Percentiles rank a stretch among this genome's conserved stretches.
Evolutionary conservation across 1,140 invertebrate species (phyloP).

Genomic region (Bilobella aurantiaca): DNA sequence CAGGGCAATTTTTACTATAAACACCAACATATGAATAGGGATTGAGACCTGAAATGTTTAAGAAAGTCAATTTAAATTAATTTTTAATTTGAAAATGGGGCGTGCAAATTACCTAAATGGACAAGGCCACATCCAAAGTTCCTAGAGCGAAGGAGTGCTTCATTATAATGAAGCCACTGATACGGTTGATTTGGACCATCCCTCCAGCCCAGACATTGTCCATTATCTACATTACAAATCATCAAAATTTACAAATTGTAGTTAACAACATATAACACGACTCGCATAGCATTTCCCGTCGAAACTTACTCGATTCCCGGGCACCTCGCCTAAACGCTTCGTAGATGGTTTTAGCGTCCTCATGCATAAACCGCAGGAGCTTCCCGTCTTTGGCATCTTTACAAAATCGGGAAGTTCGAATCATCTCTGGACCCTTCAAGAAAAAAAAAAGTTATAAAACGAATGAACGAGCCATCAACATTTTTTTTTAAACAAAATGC

Average conservation of each 20-base stretch:
- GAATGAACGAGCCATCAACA: too few species aligned
- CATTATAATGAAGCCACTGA: constrained; percentile 88
- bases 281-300: background rate
- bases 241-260: too few species aligned
- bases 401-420: constrained; percentile 80
- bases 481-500: too few species aligned
- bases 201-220: constrained; percentile 81
- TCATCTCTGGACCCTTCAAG: constrained; percentile 70
- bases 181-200: constrained; percentile 70
- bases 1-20: constrained; percentile 87
- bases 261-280: background rate
- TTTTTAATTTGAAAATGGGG: background rate
- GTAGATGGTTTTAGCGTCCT: constrained; percentile 80
- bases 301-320: constrained; percentile 72
- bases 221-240: constrained; percentile 59
- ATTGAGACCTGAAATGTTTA: constrained; percentile 17
- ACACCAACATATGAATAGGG: constrained; percentile 78
- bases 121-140: constrained; percentile 86
- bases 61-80: background rate
- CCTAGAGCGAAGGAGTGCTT: constrained; percentile 74
- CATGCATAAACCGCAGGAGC: constrained; percentile 69
- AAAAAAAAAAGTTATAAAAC: background rate
- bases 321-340: constrained; percentile 83
- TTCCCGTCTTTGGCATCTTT: constrained; percentile 85
- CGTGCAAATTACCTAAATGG: constrained; percentile 51